Conservation (phyloP, 1,140 invertebrate species). For the Formica selysi region DNA sequence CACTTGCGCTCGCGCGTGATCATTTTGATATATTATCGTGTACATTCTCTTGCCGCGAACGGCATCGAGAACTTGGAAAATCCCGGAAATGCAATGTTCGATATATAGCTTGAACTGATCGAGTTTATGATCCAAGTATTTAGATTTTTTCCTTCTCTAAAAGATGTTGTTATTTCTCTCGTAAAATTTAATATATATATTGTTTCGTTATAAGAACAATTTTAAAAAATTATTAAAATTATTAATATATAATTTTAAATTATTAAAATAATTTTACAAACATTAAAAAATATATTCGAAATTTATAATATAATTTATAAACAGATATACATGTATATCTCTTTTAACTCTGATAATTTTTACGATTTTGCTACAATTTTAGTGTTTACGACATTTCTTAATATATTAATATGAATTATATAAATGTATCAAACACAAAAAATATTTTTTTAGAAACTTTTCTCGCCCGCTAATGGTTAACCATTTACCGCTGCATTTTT, state of each 20-base stretch:
- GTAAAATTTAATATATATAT: not conserved
- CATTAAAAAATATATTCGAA: not conserved
- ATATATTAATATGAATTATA: no score
- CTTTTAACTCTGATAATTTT: no score
- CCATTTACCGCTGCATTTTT: not conserved
- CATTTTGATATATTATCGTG: conserved; percentile 26
- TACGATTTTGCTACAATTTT: no score
- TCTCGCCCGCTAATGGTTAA: not conserved
- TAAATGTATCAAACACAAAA: no score
- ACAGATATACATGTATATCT: no score
- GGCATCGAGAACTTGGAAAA: conserved; percentile 6
- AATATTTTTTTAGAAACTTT: not conserved
- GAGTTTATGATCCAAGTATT: conserved; percentile 14
- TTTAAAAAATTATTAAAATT: no score
- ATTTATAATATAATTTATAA: no score
- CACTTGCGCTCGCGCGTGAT: conserved; percentile 26
- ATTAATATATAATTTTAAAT: no score
- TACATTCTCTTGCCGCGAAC: not conserved
- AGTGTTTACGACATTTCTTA: no score
- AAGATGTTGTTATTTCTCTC: not conserved
- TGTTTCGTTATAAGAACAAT: not conserved
- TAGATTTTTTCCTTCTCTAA: not conserved
- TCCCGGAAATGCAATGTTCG: not conserved
- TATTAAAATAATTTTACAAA: no score
- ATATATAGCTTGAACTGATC: not conserved